Evolutionary conservation across 1,140 invertebrate species (phyloP), one percentile per base, ranked within the genome.

Genomic region (Caenorhabditis brenneri): DNA sequence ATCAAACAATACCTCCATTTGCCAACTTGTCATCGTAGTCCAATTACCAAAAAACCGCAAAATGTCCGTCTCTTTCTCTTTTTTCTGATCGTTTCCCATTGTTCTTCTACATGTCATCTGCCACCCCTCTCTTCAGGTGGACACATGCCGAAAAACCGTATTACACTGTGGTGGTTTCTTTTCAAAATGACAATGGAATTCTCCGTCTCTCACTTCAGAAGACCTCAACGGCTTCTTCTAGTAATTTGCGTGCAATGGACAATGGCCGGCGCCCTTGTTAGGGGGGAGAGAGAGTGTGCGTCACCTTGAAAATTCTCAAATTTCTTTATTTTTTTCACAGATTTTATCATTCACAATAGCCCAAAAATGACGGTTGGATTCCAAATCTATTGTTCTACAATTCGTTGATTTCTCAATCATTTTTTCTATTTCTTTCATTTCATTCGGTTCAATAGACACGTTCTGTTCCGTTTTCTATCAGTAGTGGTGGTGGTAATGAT

Each of bases 1-100:
- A 74, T 74, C 65, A 74, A 74, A 74, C 65, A 74, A 74, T 74
- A 74, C 65, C n/a, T n/a, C n/a, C n/a, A n/a, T n/a, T n/a, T n/a
- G n/a, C n/a, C 60, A 74, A 22, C 19, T 74, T 74, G 65, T 74
- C 65, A 74, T 74, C 65, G 36, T 42, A 39, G 65, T 42, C 65
- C 65, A 74, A 74, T 74, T 74, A 74, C 65, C 36, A 65, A 42
- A 74, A 74, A 74, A 74, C 65, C 36, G 65, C 65, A 74, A 74
- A 74, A 74, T 42, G 36, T 74, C 36, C 65, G 12, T 42, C 65
- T 15, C 36, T 12, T 16, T 36, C 12, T 16, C 12, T 3, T 33
- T 36, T 16, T 36, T 33, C 33, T 10, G 31, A 33, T 65, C 27
- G 58, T 65, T 65, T 31, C 36, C 27, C 31, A 15, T 65, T 24